Base-by-base conservation (phyloP, 2,113 vertebrate species). In the Rostratula benghalensis region DNA sequence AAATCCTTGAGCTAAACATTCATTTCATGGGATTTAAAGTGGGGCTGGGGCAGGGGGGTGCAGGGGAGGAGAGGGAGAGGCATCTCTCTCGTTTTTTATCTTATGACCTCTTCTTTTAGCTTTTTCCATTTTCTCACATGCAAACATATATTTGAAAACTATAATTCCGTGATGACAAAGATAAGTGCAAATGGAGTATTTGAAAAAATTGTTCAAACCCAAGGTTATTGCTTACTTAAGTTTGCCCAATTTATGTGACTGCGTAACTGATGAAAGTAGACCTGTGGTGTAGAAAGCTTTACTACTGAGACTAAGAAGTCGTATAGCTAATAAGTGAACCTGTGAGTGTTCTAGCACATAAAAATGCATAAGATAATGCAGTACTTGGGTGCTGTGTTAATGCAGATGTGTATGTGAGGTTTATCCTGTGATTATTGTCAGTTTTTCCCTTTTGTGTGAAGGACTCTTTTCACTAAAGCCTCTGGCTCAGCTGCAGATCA, bases 1-100 rank as follows among this genome's bases (percentile, higher is more conserved):
- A 98, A 98, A 98, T 98, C 97, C 98, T 97, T 97, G 97, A 97
- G 97, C 97, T 98, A 98, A 98, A 98, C 98, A 98, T 98, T 98
- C 96, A 98, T 98, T 98, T 98, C 97, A 95, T 97, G 95, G 97
- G 98, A 98, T 97, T 98, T 98, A 97, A 98, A 87, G 86, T 14
- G 22, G n/a, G n/a, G n/a, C n/a, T n/a, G n/a, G n/a, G n/a, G n/a
- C n/a, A n/a, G n/a, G n/a, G n/a, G n/a, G n/a, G n/a, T n/a, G n/a
- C n/a, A 0, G 3, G 16, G 7, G 2, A 10, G 41, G 3, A 4
- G 23, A 20, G 48, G 56, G 45, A 31, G 10, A 68, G 20, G 16
- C 27, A 61, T 56, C 50, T 57, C 46, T 27, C 50, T 95, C n/a
- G n/a, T 74, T 94, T 91, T 96, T 91, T 64, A 63, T 97, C 77